phyloP scores from a whole-genome alignment of 2,797 vertebrate species.

The Clarias pachynema region DNA sequence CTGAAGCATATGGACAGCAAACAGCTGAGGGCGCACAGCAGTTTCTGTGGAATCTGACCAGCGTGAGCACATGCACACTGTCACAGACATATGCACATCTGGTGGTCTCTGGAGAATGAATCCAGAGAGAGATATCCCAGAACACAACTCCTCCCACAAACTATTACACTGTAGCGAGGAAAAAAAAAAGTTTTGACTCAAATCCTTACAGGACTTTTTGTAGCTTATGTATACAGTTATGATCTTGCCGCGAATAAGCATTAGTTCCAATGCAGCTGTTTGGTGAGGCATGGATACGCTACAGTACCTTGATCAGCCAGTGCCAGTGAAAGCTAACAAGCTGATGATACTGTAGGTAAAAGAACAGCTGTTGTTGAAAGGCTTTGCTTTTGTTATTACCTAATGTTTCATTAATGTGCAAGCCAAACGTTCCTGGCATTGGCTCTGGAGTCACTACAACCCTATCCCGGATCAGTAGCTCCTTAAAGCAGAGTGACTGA shows the following conservation, averaged over 20 bases:
- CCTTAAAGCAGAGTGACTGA: not conserved
- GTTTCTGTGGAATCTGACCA: constrained; percentile 62
- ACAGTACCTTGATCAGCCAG: too few species aligned
- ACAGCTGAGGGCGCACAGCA: constrained; percentile 73
- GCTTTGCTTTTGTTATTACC: not conserved
- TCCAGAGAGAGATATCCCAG: not conserved
- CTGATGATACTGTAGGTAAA: not conserved
- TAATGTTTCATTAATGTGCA: not conserved
- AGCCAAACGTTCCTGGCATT: not conserved
- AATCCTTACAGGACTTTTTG: not conserved
- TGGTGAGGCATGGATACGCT: not conserved
- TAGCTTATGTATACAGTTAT: not conserved
- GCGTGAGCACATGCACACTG: constrained; percentile 51
- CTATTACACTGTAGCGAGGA: not conserved
- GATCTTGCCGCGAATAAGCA: not conserved
- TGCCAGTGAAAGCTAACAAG: not conserved
- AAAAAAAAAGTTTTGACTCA: not conserved
- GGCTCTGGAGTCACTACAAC: not conserved
- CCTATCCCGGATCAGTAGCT: not conserved
- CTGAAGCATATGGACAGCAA: constrained; percentile 57
- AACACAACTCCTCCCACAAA: not conserved
- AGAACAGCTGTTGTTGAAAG: not conserved
- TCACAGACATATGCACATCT: constrained; percentile 32
- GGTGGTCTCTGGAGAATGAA: not conserved
- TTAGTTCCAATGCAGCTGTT: not conserved